Base-by-base conservation (phyloP, 2,888 invertebrate genomes). In the Lingula anatina region DNA sequence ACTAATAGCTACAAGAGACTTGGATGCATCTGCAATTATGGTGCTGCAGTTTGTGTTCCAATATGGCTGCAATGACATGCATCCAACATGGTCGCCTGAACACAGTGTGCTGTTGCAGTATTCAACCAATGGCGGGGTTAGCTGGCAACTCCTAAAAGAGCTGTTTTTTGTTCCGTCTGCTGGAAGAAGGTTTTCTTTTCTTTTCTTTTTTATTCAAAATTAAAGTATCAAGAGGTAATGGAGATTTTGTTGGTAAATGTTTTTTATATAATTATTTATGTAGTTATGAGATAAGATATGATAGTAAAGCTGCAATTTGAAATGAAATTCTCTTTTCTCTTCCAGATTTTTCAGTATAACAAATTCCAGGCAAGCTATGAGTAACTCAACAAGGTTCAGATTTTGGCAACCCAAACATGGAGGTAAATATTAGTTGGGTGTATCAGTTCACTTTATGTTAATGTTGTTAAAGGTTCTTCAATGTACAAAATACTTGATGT, bases 41-140 rank as follows among this genome's bases (percentile, higher is more conserved):
- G 68, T 68, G 38, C 56, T 73, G 1, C 76, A 79, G 60, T 77
- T 78, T 53, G 62, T 64, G 47, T 69, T 78, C 54, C 63, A 66
- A 49, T 73, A 71, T 57, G 77, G 75, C 9, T 78, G 77, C 56
- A 58, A 62, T 40, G 60, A 58, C 3, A 50, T 56, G 37, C 45
- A 55, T 20, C n/a, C n/a, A n/a, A 54, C 56, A 24, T 73, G 73
- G 73, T 69, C 71, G 0, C 57, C 72, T 27, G 60, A 70, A 7
- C 65, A 72, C 53, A 71, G 71, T 28, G 69, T 78, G 3, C 57
- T 78, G 15, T 58, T 78, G 3, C 78, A 79, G 59, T 78, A 72
- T 53, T 78, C 78, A 2, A 73, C 52, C 42, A 77, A 78, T 60
- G 78, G 78, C 0, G 78, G 78, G 3, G 76, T 79, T 28, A 64